Evolutionary conservation across 2,797 vertebrate genomes (phyloP), one percentile per base, ranked within the genome.

Genomic region (Fistularia commersonii): DNA sequence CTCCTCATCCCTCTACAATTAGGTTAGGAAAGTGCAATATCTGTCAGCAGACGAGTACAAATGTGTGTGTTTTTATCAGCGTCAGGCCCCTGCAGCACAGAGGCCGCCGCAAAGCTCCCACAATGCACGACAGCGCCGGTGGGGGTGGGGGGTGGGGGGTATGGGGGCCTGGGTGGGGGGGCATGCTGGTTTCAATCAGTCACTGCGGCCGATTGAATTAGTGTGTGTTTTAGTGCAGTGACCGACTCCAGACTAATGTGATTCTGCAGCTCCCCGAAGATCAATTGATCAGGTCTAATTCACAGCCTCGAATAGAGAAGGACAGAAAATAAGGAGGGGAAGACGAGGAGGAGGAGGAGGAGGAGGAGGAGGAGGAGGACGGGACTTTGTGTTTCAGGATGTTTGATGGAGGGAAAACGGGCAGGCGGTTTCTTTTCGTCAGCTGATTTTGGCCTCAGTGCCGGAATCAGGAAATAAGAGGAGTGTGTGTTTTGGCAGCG

Each of bases 281-380:
- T 95, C 95, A 94, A 97, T 98, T 97, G 94, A 99, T 97, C 93
- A 93, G 93, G 94, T 94, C 93, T 96, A 93, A 94, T 93, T 94
- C 92, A 90, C 90, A 95, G 92, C 93, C 81, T 83, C 85, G 84
- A 83, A 88, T 83, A 88, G 79, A 88, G 79, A 83, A 58, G 77
- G 74, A 77, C 54, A 67, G 58, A 71, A 54, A 53, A 58, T 53
- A 51, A 49, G 57, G 1, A 48, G 42, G 34, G 14, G 34, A 53
- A 39, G 50, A 3, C 13, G 38, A 39, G 37, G 41, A 46, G 34
- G 14, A 48, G 31, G 34, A 7, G 11, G 23, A 48, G 12, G 23
- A 12, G 6, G 44, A 41, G 8, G 53, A 13, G 48, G 53, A 8
- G 46, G 64, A n/a, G 11, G 49, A 13, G 48, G 54, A 37, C 44